These are phyloP conservation scores for Simalia tracyae DNA, from an alignment of 2,797 vertebrate species.

Conservation along the genomic window DNA sequence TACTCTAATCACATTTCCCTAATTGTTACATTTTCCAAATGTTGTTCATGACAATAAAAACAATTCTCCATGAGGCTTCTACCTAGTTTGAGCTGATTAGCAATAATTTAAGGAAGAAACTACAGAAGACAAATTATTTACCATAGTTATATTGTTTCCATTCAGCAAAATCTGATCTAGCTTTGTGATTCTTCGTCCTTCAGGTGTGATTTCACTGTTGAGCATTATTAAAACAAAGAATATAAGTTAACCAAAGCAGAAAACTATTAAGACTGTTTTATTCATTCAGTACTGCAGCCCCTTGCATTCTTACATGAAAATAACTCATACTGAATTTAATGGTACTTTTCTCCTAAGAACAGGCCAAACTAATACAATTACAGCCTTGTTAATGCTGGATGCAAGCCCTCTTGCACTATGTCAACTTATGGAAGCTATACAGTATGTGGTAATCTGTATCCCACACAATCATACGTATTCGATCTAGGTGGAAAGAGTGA, in stretches of 20 bases:
- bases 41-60: not conserved
- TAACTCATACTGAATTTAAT: not conserved
- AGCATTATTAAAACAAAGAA: constrained; percentile 14
- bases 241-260: not conserved
- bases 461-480: not conserved
- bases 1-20: not conserved
- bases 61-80: not conserved
- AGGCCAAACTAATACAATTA: not conserved
- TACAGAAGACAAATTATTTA: constrained; percentile 57
- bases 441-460: not conserved
- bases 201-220: constrained; percentile 90
- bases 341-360: not conserved
- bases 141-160: constrained; percentile 97
- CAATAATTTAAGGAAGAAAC: not conserved
- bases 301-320: not conserved
- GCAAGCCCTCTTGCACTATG: not conserved
- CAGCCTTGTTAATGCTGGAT: not conserved
- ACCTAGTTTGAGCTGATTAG: not conserved
- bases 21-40: not conserved
- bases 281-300: not conserved
- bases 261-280: not conserved
- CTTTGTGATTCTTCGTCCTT: constrained; percentile 93
- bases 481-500: not conserved
- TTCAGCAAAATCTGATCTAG: constrained; percentile 95
- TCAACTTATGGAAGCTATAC: not conserved